Base-by-base conservation (phyloP, 2,113 vertebrate species). In the Microtus pennsylvanicus region DNA sequence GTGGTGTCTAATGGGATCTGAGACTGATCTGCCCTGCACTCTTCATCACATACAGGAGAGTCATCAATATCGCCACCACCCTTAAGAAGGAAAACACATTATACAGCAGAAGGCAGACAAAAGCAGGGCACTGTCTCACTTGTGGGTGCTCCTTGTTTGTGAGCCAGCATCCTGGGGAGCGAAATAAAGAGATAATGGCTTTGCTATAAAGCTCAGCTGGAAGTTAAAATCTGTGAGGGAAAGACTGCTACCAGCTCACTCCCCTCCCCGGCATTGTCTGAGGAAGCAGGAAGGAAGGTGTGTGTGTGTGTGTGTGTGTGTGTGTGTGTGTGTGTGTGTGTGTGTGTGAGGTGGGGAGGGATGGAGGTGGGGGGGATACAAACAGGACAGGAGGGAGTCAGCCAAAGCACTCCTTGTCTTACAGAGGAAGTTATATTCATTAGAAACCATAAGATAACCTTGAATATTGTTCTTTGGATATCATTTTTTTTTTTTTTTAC, bases 161-260 rank as follows among this genome's bases (percentile, higher is more conserved):
- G 61, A 94, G 72, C 17, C 13, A 77, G 85, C 70, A 6, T 88
- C 80, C 91, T 22, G 13, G 35, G 65, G 76, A 96, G 52, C 61
- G 70, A 90, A 96, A 92, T 85, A 92, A 86, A 93, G 93, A 89
- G 81, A 74, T 90, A 45, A 94, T 74, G 88, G 24, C 81, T 95
- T 87, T 69, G 85, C 7, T 22, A 63, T 83, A 76, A 90, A 76
- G 35, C 80, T 63, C 3, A 0, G 63, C 87, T 67, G 58, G 76
- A 72, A 72, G 74, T 91, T 88, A 65, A 78, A 88, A 17, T 63
- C 13, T 65, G 52, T 70, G 42, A 90, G 58, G 45, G 5, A 9
- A 67, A 7, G 0, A 5, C 14, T 21, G 61, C 72, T 82, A 87
- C 87, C 35, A 65, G 45, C 67, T 45, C 65, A 38, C 35, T 7